Conservation (phyloP, 2,888 invertebrate genomes). For the Trichacis sp. region DNA sequence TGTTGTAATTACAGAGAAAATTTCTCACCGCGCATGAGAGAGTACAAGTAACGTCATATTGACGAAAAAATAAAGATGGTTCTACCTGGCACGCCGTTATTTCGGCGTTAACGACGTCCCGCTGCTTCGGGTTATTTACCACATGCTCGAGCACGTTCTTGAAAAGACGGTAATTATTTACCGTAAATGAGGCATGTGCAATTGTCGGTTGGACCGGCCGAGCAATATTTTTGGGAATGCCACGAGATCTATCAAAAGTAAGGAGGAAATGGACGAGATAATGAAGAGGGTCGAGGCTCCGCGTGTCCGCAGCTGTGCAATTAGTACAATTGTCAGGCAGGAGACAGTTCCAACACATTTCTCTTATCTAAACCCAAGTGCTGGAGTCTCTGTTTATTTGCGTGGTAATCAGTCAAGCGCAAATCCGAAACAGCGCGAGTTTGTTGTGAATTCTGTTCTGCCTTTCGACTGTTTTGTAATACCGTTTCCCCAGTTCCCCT, state of each 20-base stretch:
- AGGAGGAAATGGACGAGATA: conserved; percentile 41
- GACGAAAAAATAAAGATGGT: conserved; percentile 32
- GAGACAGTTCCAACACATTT: conserved; percentile 48
- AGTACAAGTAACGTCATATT: conserved; percentile 36
- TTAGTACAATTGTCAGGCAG: conserved; percentile 56
- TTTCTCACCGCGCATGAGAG: too few relatives aligned
- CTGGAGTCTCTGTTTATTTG: conserved; percentile 41
- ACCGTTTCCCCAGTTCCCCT: too few relatives aligned
- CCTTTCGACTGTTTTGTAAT: too few relatives aligned
- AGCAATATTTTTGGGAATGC: conserved; percentile 13
- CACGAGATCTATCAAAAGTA: conserved; percentile 34
- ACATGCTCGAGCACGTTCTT: neutral
- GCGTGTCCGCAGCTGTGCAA: conserved; percentile 50
- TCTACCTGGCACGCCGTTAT: conserved; percentile 14
- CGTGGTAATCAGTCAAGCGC: conserved; percentile 52
- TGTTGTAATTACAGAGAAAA: too few relatives aligned
- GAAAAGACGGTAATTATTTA: neutral
- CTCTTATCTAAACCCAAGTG: conserved; percentile 50
- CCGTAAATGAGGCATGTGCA: neutral
- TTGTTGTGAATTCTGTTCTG: too few relatives aligned
- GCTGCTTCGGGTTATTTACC: neutral
- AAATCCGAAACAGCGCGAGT: conserved; percentile 48
- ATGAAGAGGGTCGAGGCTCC: conserved; percentile 37
- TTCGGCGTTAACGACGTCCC: neutral
- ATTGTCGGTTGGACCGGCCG: too few relatives aligned